Evolutionary conservation across 2,888 invertebrate genomes (phyloP).

Genomic region (Eurois occulta): DNA sequence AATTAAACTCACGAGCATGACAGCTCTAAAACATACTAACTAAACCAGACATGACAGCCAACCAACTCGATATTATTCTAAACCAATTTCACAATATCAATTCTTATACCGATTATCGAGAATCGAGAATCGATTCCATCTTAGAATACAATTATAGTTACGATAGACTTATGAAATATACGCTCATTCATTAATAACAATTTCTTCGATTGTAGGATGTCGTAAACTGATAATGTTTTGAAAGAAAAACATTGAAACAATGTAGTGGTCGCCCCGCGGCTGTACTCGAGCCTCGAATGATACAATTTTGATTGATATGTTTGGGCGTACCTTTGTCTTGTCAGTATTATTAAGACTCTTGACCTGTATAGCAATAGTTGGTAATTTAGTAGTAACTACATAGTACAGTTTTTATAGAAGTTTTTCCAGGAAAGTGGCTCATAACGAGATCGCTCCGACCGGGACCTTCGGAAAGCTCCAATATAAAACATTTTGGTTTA

Average conservation of each 20-base stretch:
- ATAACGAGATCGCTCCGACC: not conserved
- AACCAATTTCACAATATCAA: slow-evolving; percentile 55
- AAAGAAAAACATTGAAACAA: slow-evolving; percentile 54
- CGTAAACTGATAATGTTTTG: slow-evolving; percentile 51
- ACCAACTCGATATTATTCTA: slow-evolving; percentile 18
- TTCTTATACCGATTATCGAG: slow-evolving; percentile 49
- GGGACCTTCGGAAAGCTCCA: not conserved
- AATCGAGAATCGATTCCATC: slow-evolving; percentile 59
- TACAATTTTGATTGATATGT: slow-evolving; percentile 38
- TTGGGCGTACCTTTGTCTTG: not conserved
- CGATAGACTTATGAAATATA: slow-evolving; percentile 50
- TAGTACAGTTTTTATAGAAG: not conserved
- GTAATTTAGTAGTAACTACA: not conserved
- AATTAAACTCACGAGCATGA: slow-evolving; percentile 22
- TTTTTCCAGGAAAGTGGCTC: not conserved
- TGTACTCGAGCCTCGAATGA: not conserved
- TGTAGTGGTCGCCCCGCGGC: slow-evolving; percentile 20
- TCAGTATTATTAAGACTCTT: not conserved
- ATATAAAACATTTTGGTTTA: not conserved
- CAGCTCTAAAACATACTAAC: slow-evolving; percentile 14
- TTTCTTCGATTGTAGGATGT: slow-evolving; percentile 56
- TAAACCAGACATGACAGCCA: slow-evolving; percentile 28
- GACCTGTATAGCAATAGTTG: slow-evolving; percentile 1
- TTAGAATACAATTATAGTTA: slow-evolving; percentile 51
- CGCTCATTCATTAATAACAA: slow-evolving; percentile 63